These are phyloP conservation scores for Setophaga kirtlandii DNA, from an alignment of 2,113 vertebrate species.

Conservation along the genomic window DNA sequence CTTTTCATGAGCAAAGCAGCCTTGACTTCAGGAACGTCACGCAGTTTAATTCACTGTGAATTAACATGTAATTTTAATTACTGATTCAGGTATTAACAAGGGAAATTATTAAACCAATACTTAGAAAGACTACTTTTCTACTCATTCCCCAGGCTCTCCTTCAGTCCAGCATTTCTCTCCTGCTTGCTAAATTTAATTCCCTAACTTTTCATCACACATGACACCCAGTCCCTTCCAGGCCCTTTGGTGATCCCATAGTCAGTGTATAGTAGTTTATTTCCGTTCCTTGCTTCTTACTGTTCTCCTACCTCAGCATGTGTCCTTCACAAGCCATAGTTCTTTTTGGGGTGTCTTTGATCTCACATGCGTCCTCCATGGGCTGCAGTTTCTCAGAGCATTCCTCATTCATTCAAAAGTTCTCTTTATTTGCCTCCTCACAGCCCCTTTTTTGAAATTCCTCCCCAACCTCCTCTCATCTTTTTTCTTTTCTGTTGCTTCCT, in stretches of 20 bases:
- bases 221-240: not conserved
- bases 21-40: not conserved
- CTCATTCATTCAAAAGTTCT: not conserved
- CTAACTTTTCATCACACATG: not conserved
- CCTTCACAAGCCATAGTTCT: not conserved
- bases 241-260: not conserved
- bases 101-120: not conserved
- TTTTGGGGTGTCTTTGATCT: not conserved
- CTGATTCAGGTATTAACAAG: not conserved
- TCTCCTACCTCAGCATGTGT: not conserved
- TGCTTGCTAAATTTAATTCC: not conserved
- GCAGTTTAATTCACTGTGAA: not conserved
- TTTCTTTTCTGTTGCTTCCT: not conserved
- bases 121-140: not conserved
- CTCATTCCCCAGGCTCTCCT: not conserved
- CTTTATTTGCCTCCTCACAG: not conserved
- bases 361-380: not conserved
- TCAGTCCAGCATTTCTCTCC: not conserved
- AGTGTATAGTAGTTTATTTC: not conserved
- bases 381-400: not conserved
- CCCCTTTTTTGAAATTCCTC: not conserved
- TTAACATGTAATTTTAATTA: not conserved
- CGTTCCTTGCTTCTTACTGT: not conserved
- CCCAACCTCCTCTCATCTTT: not conserved
- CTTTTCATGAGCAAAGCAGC: not conserved